Conservation (phyloP, 1,140 invertebrate genomes). For the Hylaeus anthracinus region DNA sequence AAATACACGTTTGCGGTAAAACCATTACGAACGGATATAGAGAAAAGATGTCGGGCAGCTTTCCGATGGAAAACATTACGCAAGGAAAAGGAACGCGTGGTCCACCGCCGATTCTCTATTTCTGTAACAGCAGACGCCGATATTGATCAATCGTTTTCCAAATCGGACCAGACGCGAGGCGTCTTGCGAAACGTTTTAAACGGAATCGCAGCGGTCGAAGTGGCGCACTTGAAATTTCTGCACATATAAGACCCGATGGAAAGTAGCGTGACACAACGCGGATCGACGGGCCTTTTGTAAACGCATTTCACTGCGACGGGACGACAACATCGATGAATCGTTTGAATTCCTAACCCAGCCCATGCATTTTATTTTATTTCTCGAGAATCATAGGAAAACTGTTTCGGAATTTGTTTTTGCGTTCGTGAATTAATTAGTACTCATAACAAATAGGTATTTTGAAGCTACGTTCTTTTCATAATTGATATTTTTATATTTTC, state of each 20-base stretch:
- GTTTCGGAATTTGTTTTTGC: too few relatives aligned
- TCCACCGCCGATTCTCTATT: slow-evolving; percentile 2
- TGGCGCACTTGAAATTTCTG: slow-evolving; percentile 42
- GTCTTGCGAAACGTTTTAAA: slow-evolving; percentile 62
- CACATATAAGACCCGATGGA: slow-evolving; percentile 26
- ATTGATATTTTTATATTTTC: too few relatives aligned
- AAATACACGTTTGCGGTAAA: too few relatives aligned
- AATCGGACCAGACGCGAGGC: slow-evolving; percentile 51
- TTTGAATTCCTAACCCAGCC: too few relatives aligned
- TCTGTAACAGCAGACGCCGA: not conserved
- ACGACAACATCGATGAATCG: not conserved
- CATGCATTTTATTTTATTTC: too few relatives aligned
- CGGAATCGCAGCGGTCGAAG: slow-evolving; percentile 12
- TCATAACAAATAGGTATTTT: too few relatives aligned
- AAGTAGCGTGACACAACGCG: not conserved
- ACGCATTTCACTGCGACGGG: not conserved
- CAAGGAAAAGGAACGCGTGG: slow-evolving; percentile 7
- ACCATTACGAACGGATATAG: not conserved
- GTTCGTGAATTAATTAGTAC: too few relatives aligned
- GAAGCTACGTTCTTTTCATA: too few relatives aligned
- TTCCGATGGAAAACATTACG: not conserved
- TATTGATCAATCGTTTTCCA: slow-evolving; percentile 57
- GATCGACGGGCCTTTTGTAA: not conserved
- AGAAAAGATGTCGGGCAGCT: not conserved
- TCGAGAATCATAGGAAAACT: too few relatives aligned